These are phyloP conservation scores for Dinoponera quadriceps DNA, from an alignment of 1,140 invertebrate genomes.

Conservation along the genomic window DNA sequence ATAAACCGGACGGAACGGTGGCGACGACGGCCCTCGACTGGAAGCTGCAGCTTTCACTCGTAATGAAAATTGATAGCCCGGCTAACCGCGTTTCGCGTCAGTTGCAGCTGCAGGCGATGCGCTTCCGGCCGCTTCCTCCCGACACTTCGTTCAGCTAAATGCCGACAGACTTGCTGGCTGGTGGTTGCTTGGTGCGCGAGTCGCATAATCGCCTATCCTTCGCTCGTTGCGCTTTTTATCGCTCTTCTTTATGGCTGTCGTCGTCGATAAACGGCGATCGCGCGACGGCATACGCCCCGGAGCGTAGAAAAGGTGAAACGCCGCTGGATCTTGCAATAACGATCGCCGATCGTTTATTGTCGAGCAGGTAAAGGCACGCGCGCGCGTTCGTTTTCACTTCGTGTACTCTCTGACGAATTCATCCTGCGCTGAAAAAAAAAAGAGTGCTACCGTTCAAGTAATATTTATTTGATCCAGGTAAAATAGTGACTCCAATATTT, in stretches of 20 bases:
- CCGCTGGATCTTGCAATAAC: neutral
- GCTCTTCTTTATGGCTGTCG: slow-evolving; percentile 54
- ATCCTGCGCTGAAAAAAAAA: too few relatives aligned
- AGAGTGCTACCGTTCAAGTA: too few relatives aligned
- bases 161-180: slow-evolving; percentile 63
- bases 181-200: slow-evolving; percentile 55
- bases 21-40: slow-evolving; percentile 31
- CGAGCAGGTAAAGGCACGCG: neutral
- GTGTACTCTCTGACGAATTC: neutral
- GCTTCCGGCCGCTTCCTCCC: slow-evolving; percentile 58
- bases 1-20: slow-evolving; percentile 36
- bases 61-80: slow-evolving; percentile 75
- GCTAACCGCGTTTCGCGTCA: slow-evolving; percentile 71
- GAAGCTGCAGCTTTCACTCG: slow-evolving; percentile 69
- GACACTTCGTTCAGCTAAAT: slow-evolving; percentile 3
- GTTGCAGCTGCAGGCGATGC: slow-evolving; percentile 60
- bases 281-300: neutral
- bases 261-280: slow-evolving; percentile 49
- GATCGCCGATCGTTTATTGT: slow-evolving; percentile 17
- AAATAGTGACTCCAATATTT: too few relatives aligned
- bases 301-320: slow-evolving; percentile 16
- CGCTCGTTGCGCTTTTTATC: slow-evolving; percentile 46
- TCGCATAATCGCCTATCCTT: slow-evolving; percentile 59
- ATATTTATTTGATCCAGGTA: too few relatives aligned
- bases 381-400: neutral